Base-by-base conservation (phyloP, 1,140 invertebrate species). In the Orius insidiosus region DNA sequence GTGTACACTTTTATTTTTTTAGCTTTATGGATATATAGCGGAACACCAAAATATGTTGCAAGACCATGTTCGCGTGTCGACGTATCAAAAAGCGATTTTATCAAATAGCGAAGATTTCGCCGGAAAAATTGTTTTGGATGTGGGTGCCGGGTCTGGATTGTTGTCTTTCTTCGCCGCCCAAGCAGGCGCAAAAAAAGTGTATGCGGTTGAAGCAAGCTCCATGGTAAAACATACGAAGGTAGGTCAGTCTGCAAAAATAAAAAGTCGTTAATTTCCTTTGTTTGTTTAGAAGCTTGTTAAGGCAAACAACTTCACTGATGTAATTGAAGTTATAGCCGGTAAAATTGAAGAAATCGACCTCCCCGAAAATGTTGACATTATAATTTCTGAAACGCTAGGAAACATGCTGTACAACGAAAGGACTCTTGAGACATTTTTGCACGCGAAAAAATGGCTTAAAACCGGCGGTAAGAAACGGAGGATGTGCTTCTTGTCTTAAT, bases 41-140 rank as follows among this genome's bases (percentile, higher is more conserved):
- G 95, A 99, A 62, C 95, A 98, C 64, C 95, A 99, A 66, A 98
- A 98, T 59, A 98, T 98, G 95, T 90, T 98, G 85, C 85, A 90
- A 68, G 95, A 98, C 65, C 98, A 94, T 61, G 87, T 98, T 39
- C 71, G 95, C 52, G 98, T 95, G 15, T 90, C 87, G 56, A 98
- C 95, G 41, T 99, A 99, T 65, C 93, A 98, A 63, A 75, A 86
- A 56, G 93, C 95, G 39, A 95, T 98, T 64, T 66, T 96, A 11
- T 78, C 84, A 35, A 98, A 98, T 65, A 67, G 84, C 15, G 72
- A 78, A 47, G 95, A 98, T 63, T 98, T 98, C 61, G 74, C 79
- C 56, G 72, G 86, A 55, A 88, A 88, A 68, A 72, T 98, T 40
- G 80, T 98, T 1, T 63, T 98, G 47, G 95, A 98, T 68, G 94